Base-by-base conservation (phyloP, 2,113 vertebrate species). In the Sclerurus mexicanus region DNA sequence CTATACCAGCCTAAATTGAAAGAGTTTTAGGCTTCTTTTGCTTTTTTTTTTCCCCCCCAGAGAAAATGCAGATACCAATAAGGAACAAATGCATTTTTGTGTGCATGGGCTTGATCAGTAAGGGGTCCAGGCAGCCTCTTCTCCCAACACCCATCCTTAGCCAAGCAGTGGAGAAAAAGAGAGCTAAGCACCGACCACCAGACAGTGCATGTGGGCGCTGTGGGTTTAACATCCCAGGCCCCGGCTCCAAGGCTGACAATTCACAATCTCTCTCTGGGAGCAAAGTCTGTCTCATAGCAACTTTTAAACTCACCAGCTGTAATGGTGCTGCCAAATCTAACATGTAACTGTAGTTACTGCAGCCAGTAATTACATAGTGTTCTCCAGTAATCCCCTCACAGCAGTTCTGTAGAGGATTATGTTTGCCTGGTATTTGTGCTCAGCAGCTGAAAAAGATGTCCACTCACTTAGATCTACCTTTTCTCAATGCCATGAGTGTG, bases 1-100 rank as follows among this genome's bases (percentile, higher is more conserved):
- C 76, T 83, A 88, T 30, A 56, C 21, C 72, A 91, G 30, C 10
- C 35, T 42, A 77, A 96, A 85, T 24, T 9, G 80, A 93, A 85
- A 66, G 23, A 31, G 4, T 80, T 83, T 44, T 39, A 56, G 42
- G 12, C 5, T 84, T 60, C 30, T 90, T 73, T 78, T 60, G 5
- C 5, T 62, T 69, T 60, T 62, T 47, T 25, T 20, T 28, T 28
- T 25, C 23, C 20, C 9, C 4, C 21, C 10, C 7, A 18, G 7
- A 14, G 21, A 39, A 79, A 82, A 55, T 30, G 23, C 4, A 63
- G 35, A 7, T 16, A 55, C 4, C 10, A 39, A 37, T 88, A 88
- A 50, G 11, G 16, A 87, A 6, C 2, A 90, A 67, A 42, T 50
- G 6, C 2, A 39, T 53, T 72, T 80, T 37, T n/a, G 33, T 35